These are phyloP conservation scores for Bugulina stolonifera DNA, from an alignment of 2,888 invertebrate genomes.

Conservation along the genomic window DNA sequence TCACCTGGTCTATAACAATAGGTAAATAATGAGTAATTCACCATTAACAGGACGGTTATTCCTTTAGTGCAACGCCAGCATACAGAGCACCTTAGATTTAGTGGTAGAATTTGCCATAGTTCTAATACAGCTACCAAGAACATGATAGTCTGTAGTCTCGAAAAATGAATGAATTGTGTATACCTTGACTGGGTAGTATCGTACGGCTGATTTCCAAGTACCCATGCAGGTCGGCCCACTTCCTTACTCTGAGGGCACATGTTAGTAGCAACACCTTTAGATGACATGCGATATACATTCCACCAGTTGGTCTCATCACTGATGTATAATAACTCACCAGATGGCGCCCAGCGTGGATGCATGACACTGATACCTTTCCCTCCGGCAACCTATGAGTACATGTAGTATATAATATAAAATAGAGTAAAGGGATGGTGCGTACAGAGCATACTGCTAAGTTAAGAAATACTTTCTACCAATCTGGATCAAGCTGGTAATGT, in stretches of 20 bases:
- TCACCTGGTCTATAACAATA: background rate
- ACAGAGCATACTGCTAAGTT: too few species aligned
- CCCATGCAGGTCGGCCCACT: background rate
- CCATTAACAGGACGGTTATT: too few species aligned
- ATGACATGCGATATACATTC: slow-evolving; percentile 49
- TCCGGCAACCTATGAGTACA: slow-evolving; percentile 35
- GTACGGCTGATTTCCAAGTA: background rate
- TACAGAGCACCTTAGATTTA: too few species aligned
- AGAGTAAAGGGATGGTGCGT: too few species aligned
- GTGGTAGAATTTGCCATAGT: too few species aligned
- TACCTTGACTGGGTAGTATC: background rate
- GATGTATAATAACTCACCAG: slow-evolving; percentile 45
- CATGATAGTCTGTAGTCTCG: too few species aligned
- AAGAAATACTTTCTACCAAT: too few species aligned
- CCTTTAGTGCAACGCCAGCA: too few species aligned
- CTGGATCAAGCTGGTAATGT: too few species aligned
- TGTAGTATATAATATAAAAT: background rate
- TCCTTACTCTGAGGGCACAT: background rate
- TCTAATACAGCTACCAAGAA: too few species aligned
- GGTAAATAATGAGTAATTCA: too few species aligned
- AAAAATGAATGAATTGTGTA: too few species aligned
- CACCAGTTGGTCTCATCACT: slow-evolving; percentile 52
- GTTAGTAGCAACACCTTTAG: slow-evolving; percentile 26
- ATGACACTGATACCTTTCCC: slow-evolving; percentile 43
- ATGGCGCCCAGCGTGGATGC: slow-evolving; percentile 47